phyloP scores from a whole-genome alignment of 2,888 invertebrate species.

The Lasiommata megera region DNA sequence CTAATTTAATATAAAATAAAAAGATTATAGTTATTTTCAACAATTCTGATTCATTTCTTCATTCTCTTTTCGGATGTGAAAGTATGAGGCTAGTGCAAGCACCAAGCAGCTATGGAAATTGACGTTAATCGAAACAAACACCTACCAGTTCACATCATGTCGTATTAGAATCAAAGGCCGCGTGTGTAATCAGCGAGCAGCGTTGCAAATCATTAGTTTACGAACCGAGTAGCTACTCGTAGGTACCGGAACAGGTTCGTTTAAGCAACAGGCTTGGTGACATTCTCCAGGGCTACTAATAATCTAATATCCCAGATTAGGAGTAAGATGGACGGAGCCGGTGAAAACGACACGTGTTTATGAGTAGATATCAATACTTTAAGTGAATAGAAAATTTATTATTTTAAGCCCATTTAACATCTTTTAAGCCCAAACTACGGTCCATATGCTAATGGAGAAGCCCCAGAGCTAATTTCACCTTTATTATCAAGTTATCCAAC shows the following conservation, averaged over 20 bases:
- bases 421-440: too few relatives aligned
- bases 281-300: constrained; percentile 39
- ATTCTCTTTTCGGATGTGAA: neutral
- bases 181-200: constrained; percentile 15
- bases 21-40: too few relatives aligned
- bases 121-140: constrained; percentile 2
- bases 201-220: constrained; percentile 39
- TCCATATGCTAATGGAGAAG: too few relatives aligned
- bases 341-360: too few relatives aligned
- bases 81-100: neutral
- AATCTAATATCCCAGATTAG: constrained; percentile 22
- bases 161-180: constrained; percentile 3
- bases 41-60: neutral
- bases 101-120: neutral
- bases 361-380: too few relatives aligned
- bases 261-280: constrained; percentile 38
- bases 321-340: neutral
- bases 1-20: too few relatives aligned
- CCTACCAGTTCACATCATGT: neutral
- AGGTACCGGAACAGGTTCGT: constrained; percentile 36
- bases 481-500: too few relatives aligned
- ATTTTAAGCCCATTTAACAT: too few relatives aligned
- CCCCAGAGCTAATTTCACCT: too few relatives aligned
- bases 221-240: constrained; percentile 17
- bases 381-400: too few relatives aligned